Evolutionary conservation across 2,113 vertebrate genomes (phyloP).

Genomic region (Tinamus guttatus): DNA sequence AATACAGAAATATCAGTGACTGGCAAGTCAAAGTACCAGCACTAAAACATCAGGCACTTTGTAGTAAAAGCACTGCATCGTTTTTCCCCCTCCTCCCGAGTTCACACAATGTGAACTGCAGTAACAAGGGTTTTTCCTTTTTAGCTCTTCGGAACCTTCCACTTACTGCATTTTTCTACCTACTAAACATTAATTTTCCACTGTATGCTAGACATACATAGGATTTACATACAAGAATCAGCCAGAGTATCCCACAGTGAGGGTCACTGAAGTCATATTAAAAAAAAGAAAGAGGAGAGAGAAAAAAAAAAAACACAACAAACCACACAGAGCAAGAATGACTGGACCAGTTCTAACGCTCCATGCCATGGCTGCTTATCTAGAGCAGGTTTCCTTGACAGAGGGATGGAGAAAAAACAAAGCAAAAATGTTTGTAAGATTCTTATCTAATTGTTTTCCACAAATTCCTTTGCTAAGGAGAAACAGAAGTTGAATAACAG

Average conservation of each 20-base stretch:
- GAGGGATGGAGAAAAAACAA: accelerated
- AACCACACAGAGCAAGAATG: not conserved
- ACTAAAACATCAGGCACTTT: not conserved
- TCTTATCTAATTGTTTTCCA: not conserved
- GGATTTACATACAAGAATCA: not conserved
- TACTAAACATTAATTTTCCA: not conserved
- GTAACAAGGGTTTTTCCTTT: not conserved
- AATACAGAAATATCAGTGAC: not conserved
- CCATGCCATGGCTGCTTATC: not conserved
- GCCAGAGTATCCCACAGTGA: not conserved
- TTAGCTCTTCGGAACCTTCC: not conserved
- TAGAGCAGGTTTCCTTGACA: not conserved
- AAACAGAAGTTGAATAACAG: not conserved
- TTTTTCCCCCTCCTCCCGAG: not conserved
- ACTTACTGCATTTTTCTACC: not conserved
- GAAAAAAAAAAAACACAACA: too few relatives aligned
- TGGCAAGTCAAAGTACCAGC: not conserved
- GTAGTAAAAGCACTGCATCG: not conserved
- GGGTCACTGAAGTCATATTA: not conserved
- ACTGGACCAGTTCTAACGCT: not conserved
- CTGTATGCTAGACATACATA: not conserved
- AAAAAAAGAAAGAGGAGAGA: not conserved
- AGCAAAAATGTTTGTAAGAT: not conserved
- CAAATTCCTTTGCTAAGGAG: not conserved
- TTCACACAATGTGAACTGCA: not conserved